Evolutionary conservation across 2,888 invertebrate genomes (phyloP).

Genomic region (Calameuta idolon): DNA sequence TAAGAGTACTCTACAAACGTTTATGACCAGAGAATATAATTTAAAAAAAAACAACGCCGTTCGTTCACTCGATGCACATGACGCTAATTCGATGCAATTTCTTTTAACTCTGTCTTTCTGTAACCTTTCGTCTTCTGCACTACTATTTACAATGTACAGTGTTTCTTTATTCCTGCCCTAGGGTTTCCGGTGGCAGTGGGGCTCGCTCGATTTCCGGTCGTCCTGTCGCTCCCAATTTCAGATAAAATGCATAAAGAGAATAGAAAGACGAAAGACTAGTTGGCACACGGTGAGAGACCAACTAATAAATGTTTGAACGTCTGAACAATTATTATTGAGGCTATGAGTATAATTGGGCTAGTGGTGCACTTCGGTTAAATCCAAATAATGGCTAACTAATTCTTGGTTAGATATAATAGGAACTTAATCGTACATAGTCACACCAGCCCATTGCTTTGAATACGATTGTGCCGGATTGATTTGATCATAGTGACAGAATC

Average conservation of each 20-base stretch:
- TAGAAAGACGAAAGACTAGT: neutral
- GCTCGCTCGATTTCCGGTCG: constrained; percentile 29
- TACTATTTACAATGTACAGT: constrained; percentile 67
- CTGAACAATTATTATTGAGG: neutral
- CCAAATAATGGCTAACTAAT: constrained; percentile 48
- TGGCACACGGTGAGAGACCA: neutral
- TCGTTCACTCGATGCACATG: constrained; percentile 34
- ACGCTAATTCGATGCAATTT: constrained; percentile 49
- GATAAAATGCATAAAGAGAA: neutral
- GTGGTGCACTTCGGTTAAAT: constrained; percentile 39
- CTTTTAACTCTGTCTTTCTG: constrained; percentile 53
- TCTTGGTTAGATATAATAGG: constrained; percentile 54
- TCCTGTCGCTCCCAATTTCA: neutral
- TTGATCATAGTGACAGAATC: neutral
- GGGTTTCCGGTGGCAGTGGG: constrained; percentile 47
- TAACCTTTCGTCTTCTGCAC: constrained; percentile 53
- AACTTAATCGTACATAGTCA: constrained; percentile 52
- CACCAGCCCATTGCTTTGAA: constrained; percentile 19
- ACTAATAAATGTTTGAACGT: neutral
- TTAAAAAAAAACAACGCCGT: constrained; percentile 20
- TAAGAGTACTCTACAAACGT: constrained; percentile 9
- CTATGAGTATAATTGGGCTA: constrained; percentile 25
- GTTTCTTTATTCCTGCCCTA: constrained; percentile 58
- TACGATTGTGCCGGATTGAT: neutral
- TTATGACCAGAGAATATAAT: neutral